A percentile compares a stretch with the other conserved stretches of the same genome.
These are phyloP conservation scores for Pseudorhiza aurosa DNA, from an alignment of 30 jellyfish, hydroid and myxozoan genomes.

Conservation along the genomic window DNA sequence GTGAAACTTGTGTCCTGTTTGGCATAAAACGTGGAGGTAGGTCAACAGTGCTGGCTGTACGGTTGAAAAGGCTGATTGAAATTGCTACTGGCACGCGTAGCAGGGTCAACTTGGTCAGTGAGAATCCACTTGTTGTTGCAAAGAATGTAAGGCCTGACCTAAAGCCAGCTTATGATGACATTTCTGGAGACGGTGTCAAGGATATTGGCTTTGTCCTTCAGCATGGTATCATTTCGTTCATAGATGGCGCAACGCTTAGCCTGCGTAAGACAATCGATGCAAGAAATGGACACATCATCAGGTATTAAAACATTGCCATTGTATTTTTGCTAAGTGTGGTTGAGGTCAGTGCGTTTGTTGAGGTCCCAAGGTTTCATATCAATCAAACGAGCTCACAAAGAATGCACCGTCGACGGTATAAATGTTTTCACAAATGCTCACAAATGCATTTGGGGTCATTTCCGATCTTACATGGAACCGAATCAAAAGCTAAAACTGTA, in stretches of 20 bases:
- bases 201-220: conserved; percentile 57
- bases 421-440: no score
- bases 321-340: neutral
- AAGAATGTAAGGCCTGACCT: conserved; percentile 24
- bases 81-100: conserved; percentile 65
- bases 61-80: conserved; percentile 51
- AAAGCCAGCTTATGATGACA: conserved; percentile 28
- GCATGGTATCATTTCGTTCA: conserved; percentile 46
- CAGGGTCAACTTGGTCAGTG: conserved; percentile 60
- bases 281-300: conserved; percentile 13
- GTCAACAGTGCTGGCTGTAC: conserved; percentile 51
- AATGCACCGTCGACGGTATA: no score
- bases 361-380: no score
- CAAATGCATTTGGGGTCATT: no score
- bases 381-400: no score
- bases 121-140: conserved; percentile 56
- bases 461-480: no score
- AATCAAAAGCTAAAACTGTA: no score
- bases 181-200: conserved; percentile 53
- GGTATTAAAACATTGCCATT: no score
- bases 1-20: conserved; percentile 52
- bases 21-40: conserved; percentile 36
- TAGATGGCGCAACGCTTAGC: conserved; percentile 57
- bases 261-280: conserved; percentile 45
- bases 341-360: no score